Evolutionary conservation across 2,797 vertebrate genomes (phyloP).

Genomic region (Hoplostethus atlanticus): DNA sequence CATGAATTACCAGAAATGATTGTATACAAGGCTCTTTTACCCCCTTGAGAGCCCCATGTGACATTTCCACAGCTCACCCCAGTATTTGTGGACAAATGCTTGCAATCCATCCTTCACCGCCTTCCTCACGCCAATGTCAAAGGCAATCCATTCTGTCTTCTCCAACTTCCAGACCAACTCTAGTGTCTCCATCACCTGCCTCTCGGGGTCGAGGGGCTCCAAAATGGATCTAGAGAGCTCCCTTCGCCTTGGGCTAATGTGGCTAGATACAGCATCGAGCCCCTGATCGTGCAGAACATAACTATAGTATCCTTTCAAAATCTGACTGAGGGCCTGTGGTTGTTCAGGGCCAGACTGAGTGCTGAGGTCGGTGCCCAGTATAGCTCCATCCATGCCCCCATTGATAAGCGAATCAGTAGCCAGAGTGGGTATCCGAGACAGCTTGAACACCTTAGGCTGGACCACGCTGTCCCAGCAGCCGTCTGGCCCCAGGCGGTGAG

Average conservation of each 20-base stretch:
- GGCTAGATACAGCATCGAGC: constrained; percentile 59
- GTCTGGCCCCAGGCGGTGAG: constrained; percentile 72
- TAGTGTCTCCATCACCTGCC: constrained; percentile 80
- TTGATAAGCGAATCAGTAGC: constrained; percentile 86
- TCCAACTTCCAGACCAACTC: constrained; percentile 75
- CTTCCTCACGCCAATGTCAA: constrained; percentile 65
- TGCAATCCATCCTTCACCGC: constrained; percentile 70
- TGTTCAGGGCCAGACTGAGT: constrained; percentile 38
- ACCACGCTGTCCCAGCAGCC: constrained; percentile 90
- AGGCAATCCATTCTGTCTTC: constrained; percentile 71
- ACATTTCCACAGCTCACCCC: constrained; percentile 81
- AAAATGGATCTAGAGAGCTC: constrained; percentile 76
- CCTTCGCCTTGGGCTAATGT: constrained; percentile 76
- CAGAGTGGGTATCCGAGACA: constrained; percentile 67
- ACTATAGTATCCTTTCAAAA: constrained; percentile 86
- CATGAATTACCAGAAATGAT: too few relatives aligned
- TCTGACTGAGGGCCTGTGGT: constrained; percentile 68
- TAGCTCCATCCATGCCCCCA: constrained; percentile 89
- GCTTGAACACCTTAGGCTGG: constrained; percentile 82
- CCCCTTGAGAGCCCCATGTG: too few relatives aligned
- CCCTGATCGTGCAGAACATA: constrained; percentile 53
- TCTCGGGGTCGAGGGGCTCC: constrained; percentile 67
- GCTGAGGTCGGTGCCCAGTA: constrained; percentile 82
- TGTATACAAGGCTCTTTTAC: too few relatives aligned
- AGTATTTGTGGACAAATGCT: constrained; percentile 84